Evolutionary conservation across 2,113 vertebrate species (phyloP).

Genomic region (Psittacus erithacus): DNA sequence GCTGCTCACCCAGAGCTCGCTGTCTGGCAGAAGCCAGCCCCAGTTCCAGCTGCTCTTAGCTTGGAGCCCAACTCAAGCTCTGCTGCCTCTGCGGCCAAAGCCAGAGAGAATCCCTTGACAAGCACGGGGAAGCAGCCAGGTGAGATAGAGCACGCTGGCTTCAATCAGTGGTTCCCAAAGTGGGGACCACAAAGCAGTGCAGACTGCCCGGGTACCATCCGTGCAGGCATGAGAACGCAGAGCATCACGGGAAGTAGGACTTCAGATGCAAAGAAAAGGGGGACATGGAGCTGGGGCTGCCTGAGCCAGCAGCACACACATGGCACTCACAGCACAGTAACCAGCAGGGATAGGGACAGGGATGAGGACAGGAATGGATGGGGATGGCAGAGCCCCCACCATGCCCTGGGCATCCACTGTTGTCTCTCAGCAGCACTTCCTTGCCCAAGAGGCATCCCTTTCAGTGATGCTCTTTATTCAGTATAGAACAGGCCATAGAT

Average conservation of each 20-base stretch:
- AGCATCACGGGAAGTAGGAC: not conserved
- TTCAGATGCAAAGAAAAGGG: not conserved
- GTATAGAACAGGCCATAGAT: not conserved
- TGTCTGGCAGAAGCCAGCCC: not conserved
- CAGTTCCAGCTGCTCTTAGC: not conserved
- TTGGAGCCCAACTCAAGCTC: not conserved
- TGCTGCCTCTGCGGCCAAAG: not conserved
- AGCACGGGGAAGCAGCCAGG: fast-evolving
- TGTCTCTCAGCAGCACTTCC: not conserved
- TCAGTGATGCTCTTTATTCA: fast-evolving
- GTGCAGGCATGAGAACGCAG: not conserved
- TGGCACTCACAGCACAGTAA: not conserved
- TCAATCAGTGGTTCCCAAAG: not conserved
- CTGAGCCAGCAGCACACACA: not conserved
- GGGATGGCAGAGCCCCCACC: not conserved
- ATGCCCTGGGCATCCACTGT: fast-evolving
- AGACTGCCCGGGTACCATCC: not conserved
- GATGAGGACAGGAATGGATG: fast-evolving
- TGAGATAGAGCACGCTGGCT: not conserved
- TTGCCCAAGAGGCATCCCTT: not conserved
- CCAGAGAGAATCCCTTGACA: not conserved
- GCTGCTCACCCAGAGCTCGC: not conserved
- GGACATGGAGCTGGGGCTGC: not conserved
- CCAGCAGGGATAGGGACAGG: not conserved
- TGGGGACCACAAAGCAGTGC: not conserved